phyloP scores from a whole-genome alignment of 2,113 vertebrate genomes.

The Oryctolagus cuniculus region mOryCun1.1 NC_091445.1:5686501-5687000 shows the following conservation, averaged over 20 bases:
- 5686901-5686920: not conserved
- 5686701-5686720: conserved; percentile 22
- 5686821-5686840: not conserved
- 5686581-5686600: conserved; percentile 29
- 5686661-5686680: not conserved
- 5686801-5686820: conserved; percentile 24
- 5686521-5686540: conserved; percentile 52
- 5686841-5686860: not conserved
- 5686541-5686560: not conserved
- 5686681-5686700: not conserved
- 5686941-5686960: not conserved
- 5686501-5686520: conserved; percentile 52
- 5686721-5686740: not conserved
- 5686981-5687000: not conserved
- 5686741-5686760: not conserved
- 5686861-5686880: not conserved
- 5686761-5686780: not conserved
- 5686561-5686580: conserved; percentile 13
- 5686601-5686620: conserved; percentile 59
- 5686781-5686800: fast-evolving
- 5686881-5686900: conserved; percentile 14
- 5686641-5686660: not conserved
- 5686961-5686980: not conserved
- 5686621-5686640: conserved; percentile 48
- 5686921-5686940: not conserved